Evolutionary conservation across 2,888 invertebrate genomes (phyloP).

Genomic region (Amorpha juglandis): DNA sequence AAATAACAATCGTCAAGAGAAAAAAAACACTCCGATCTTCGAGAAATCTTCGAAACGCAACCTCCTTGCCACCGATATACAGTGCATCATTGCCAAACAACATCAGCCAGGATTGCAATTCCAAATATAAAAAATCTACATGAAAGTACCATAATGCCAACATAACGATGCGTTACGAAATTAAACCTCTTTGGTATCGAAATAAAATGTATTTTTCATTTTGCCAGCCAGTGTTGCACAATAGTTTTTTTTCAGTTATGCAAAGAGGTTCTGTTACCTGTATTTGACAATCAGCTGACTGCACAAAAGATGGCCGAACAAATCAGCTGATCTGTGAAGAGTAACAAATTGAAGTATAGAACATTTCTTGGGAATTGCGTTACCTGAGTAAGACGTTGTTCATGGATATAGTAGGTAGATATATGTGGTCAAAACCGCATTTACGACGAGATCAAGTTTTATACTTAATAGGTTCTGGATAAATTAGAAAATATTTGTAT

Average conservation of each 20-base stretch:
- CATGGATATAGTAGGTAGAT: background rate
- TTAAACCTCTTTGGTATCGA: background rate
- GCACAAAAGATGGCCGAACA: conserved; percentile 5
- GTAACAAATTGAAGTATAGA: conserved; percentile 18
- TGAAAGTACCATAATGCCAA: conserved; percentile 2
- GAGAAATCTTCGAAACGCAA: conserved; percentile 34
- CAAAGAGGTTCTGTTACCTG: conserved; percentile 43
- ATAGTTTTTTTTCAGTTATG: conserved; percentile 38
- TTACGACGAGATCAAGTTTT: background rate
- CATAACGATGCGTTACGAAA: background rate
- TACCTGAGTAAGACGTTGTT: conserved; percentile 16
- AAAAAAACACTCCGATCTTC: conserved; percentile 38
- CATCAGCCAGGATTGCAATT: conserved; percentile 13
- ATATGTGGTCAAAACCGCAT: conserved; percentile 10
- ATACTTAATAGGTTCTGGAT: background rate
- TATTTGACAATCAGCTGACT: conserved; percentile 37
- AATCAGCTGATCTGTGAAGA: conserved; percentile 24
- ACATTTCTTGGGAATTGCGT: conserved; percentile 20
- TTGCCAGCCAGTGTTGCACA: conserved; percentile 25
- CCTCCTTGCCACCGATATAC: conserved; percentile 8
- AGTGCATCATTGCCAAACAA: conserved; percentile 1
- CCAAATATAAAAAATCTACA: conserved; percentile 16
- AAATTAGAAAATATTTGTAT: background rate
- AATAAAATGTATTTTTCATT: conserved; percentile 15
- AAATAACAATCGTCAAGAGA: conserved; percentile 44